phyloP scores from a whole-genome alignment of 1,140 invertebrate genomes.

The Gerris buenoi region DNA sequence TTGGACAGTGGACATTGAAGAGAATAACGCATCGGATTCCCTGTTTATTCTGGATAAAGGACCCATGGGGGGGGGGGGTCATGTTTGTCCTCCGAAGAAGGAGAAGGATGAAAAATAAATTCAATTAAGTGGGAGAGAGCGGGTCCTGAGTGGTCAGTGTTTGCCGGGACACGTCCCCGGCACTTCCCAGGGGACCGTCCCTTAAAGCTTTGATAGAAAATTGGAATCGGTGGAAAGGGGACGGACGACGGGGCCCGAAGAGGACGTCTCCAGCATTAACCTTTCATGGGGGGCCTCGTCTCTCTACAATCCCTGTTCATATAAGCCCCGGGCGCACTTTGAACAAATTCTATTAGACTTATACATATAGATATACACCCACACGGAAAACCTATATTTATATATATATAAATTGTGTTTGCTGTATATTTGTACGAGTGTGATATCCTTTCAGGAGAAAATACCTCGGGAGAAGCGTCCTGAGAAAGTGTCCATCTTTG shows the following conservation, averaged over 20 bases:
- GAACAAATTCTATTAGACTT: neutral
- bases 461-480: neutral
- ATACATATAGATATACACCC: neutral
- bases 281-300: neutral
- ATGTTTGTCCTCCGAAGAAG: neutral
- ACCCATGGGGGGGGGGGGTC: no score
- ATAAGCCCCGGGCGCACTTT: neutral
- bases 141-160: neutral
- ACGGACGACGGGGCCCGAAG: neutral
- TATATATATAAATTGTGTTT: neutral
- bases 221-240: neutral
- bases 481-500: neutral
- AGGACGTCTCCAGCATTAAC: neutral
- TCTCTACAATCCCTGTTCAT: neutral
- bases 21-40: neutral
- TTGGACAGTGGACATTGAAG: neutral
- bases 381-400: neutral
- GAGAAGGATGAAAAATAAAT: neutral
- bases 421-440: neutral
- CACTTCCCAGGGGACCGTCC: neutral
- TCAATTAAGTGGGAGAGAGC: neutral
- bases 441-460: neutral
- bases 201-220: neutral
- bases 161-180: neutral
- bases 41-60: neutral